Conservation (phyloP, 1,140 invertebrate genomes). For the Himalopsyche phryganea region DNA sequence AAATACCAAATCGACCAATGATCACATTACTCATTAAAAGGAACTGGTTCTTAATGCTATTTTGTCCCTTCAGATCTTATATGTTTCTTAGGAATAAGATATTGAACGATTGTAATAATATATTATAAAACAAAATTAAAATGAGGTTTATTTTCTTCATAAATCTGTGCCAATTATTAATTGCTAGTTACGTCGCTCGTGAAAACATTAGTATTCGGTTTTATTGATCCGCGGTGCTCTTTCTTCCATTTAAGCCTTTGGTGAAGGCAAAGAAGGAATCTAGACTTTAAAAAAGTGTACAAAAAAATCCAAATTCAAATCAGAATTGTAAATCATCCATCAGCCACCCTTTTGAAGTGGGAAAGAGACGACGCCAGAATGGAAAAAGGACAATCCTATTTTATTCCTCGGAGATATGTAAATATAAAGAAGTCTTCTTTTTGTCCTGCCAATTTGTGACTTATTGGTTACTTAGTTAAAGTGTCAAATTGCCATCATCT, state of each 20-base stretch:
- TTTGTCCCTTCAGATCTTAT: too few species aligned
- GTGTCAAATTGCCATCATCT: background rate
- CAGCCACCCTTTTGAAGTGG: conserved; percentile 11
- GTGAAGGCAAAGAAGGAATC: conserved; percentile 9
- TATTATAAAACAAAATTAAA: too few species aligned
- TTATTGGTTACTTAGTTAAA: conserved; percentile 9
- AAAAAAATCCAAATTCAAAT: conserved; percentile 33
- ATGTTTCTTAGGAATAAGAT: too few species aligned
- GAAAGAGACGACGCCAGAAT: conserved; percentile 12
- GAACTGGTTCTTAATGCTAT: too few species aligned
- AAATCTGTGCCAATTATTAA: too few species aligned
- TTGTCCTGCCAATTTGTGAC: conserved; percentile 21
- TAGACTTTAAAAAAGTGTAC: conserved; percentile 9
- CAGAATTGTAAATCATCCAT: conserved; percentile 35
- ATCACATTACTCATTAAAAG: too few species aligned
- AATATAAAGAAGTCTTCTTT: conserved; percentile 26
- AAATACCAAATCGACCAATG: too few species aligned
- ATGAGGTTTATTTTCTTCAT: too few species aligned
- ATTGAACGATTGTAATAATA: too few species aligned
- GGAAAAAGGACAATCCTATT: conserved; percentile 20
- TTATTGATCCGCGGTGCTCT: too few species aligned
- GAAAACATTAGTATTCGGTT: too few species aligned
- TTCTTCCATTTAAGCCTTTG: conserved; percentile 7
- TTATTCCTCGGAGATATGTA: conserved; percentile 30
- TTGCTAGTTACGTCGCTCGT: too few species aligned